phyloP scores from a whole-genome alignment of 2,797 vertebrate genomes.

The Sebastes cheni region DNA sequence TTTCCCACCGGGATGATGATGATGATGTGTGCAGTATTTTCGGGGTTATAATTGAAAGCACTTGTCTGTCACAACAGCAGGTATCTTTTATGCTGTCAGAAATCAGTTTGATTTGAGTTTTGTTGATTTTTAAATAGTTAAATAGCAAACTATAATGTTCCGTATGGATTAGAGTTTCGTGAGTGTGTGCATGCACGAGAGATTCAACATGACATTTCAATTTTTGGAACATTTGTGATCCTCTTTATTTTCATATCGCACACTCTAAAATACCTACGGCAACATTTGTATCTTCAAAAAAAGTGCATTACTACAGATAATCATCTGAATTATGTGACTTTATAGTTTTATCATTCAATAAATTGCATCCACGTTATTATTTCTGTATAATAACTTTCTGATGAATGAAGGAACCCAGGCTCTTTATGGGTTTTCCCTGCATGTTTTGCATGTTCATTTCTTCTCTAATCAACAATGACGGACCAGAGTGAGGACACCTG shows the following conservation, averaged over 20 bases:
- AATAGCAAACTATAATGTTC: neutral
- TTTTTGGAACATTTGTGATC: neutral
- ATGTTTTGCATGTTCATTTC: neutral
- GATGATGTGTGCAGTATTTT: neutral
- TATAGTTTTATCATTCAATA: neutral
- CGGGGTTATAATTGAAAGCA: slow-evolving; percentile 31
- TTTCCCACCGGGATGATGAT: neutral
- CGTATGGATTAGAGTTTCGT: neutral
- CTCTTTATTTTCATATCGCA: neutral
- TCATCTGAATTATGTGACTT: neutral
- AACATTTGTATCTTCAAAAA: neutral
- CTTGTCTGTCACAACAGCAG: slow-evolving; percentile 6
- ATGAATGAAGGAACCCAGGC: too few species aligned
- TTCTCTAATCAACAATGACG: neutral
- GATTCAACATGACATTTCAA: neutral
- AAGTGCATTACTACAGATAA: neutral
- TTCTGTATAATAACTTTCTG: neutral
- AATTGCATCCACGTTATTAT: neutral
- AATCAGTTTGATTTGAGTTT: neutral
- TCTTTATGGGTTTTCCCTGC: neutral
- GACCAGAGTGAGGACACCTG: neutral
- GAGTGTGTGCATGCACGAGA: neutral
- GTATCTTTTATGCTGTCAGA: neutral
- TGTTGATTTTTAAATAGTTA: neutral
- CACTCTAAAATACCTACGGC: neutral